Conservation (phyloP, 2,113 vertebrate genomes). For the Albula glossodonta region DNA sequence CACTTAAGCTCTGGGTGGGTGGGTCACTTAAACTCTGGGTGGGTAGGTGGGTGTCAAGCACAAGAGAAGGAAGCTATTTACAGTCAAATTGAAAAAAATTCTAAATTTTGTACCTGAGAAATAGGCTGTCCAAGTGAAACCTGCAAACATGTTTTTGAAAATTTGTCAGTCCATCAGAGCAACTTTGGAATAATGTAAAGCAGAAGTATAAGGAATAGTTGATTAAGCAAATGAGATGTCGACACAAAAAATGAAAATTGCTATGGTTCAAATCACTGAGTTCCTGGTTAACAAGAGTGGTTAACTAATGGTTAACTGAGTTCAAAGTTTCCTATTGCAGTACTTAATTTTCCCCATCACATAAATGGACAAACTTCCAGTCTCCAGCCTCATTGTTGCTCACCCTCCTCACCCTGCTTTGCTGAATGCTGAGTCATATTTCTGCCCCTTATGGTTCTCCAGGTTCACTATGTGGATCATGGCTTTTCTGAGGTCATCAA, state of each 20-base stretch:
- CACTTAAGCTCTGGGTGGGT: too few species aligned
- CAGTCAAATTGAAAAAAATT: neutral
- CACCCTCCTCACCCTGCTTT: neutral
- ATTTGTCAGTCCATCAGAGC: neutral
- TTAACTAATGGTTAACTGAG: too few species aligned
- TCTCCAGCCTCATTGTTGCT: neutral
- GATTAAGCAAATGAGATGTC: too few species aligned
- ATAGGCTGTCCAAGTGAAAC: neutral
- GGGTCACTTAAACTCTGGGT: too few species aligned
- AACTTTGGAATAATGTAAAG: neutral
- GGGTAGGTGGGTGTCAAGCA: too few species aligned
- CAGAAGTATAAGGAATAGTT: neutral
- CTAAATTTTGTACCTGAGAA: neutral
- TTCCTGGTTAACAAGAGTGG: too few species aligned
- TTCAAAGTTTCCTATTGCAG: too few species aligned
- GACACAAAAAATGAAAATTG: too few species aligned
- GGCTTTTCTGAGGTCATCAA: constrained; percentile 81
- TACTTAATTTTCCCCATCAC: too few species aligned
- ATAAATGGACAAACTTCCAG: too few species aligned
- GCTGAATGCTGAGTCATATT: neutral
- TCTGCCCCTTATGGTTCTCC: constrained; percentile 27
- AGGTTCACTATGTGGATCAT: constrained; percentile 90
- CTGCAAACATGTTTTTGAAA: neutral
- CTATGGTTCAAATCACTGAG: too few species aligned
- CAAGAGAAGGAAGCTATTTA: neutral